phyloP scores from a whole-genome alignment of 2,888 invertebrate species.

The Loripinus fragilis region DNA sequence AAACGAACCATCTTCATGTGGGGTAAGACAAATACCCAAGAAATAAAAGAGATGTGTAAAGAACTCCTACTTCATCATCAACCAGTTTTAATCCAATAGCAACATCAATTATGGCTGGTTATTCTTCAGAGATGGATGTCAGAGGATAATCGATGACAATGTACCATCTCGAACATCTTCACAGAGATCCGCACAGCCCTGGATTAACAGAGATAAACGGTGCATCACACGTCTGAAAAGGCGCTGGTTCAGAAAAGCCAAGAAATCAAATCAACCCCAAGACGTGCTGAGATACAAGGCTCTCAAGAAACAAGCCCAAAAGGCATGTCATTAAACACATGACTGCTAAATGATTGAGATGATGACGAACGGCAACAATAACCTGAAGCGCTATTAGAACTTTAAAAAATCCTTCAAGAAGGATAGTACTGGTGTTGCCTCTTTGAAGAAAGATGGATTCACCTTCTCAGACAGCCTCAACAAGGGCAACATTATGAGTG shows the following conservation, averaged over 20 bases:
- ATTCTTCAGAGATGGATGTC: too few relatives aligned
- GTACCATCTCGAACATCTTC: too few relatives aligned
- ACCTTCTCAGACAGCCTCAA: conserved; percentile 11
- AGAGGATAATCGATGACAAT: too few relatives aligned
- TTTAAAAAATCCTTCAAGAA: conserved; percentile 1
- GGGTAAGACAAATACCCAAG: too few relatives aligned
- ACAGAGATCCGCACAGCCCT: too few relatives aligned
- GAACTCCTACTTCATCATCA: not conserved
- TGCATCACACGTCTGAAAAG: not conserved
- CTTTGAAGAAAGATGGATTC: conserved; percentile 6
- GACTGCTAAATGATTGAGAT: not conserved
- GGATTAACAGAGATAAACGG: conserved; percentile 11
- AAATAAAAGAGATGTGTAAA: conserved; percentile 15
- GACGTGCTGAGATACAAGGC: conserved; percentile 1
- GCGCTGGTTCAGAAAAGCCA: conserved; percentile 16
- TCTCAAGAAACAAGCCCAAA: conserved; percentile 1
- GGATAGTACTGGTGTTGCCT: conserved; percentile 1
- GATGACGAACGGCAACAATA: conserved; percentile 1
- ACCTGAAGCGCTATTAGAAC: conserved; percentile 8
- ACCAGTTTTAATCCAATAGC: not conserved
- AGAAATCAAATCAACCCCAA: not conserved
- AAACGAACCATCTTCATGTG: too few relatives aligned
- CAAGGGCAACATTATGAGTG: conserved; percentile 14
- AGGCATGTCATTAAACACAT: not conserved
- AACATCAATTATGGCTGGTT: not conserved